Evolutionary conservation across 2,888 invertebrate genomes (phyloP).

Genomic region (Aleiodes alternator): DNA sequence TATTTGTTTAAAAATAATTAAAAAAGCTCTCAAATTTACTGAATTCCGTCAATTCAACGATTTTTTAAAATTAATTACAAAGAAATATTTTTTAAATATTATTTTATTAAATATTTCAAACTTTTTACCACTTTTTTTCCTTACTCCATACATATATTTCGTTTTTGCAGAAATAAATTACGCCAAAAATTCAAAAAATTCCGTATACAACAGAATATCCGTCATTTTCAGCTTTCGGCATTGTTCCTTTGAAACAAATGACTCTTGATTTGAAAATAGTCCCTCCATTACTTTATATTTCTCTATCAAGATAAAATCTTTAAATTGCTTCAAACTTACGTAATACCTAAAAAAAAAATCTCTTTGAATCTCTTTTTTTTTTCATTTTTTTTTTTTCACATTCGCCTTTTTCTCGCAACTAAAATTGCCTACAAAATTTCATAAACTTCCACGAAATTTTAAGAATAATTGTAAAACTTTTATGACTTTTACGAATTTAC

Average conservation of each 20-base stretch:
- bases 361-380: constrained; percentile 40
- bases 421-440: constrained; percentile 39
- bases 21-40: too few relatives aligned
- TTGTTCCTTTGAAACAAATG: constrained; percentile 25
- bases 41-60: too few relatives aligned
- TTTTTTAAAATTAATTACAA: too few relatives aligned
- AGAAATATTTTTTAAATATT: too few relatives aligned
- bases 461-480: constrained; percentile 44
- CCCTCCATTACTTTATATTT: constrained; percentile 18
- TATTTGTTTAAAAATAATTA: too few relatives aligned
- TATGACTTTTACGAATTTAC: constrained; percentile 51
- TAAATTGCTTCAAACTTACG: constrained; percentile 43
- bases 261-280: constrained; percentile 12
- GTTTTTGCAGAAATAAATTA: too few relatives aligned
- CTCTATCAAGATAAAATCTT: constrained; percentile 16
- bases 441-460: constrained; percentile 14
- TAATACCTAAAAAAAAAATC: constrained; percentile 33
- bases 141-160: too few relatives aligned
- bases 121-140: too few relatives aligned
- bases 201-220: too few relatives aligned
- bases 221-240: not conserved
- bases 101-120: too few relatives aligned
- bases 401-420: constrained; percentile 7
- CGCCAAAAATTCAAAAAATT: too few relatives aligned
- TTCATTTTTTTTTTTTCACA: constrained; percentile 31